Percentiles rank a stretch among this genome's conserved stretches.
Conservation (phyloP, 2,113 vertebrate species). For the Halcyon senegalensis region DNA sequence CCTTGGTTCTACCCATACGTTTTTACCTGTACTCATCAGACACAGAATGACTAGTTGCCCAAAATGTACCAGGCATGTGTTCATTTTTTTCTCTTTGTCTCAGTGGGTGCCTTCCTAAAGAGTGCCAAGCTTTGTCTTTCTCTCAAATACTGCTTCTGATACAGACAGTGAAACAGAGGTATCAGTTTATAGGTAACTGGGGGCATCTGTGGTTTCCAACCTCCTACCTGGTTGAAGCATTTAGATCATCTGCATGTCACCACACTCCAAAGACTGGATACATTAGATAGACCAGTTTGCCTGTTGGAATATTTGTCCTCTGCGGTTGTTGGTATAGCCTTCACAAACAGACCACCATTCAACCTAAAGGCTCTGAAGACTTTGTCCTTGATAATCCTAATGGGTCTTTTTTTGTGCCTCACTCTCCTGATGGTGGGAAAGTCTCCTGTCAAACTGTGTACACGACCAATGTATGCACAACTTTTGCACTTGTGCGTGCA, state of each 20-base stretch:
- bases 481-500: neutral
- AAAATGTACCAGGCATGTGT: neutral
- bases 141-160: neutral
- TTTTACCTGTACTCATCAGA: neutral
- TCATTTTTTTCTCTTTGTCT: neutral
- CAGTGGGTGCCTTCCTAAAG: neutral
- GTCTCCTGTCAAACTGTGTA: neutral
- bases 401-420: neutral
- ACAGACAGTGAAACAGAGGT: neutral
- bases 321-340: neutral
- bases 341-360: neutral
- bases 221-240: neutral
- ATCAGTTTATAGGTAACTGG: neutral
- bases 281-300: neutral
- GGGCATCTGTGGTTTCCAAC: neutral
- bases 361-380: neutral
- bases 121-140: neutral
- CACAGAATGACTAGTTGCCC: neutral
- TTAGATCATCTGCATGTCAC: too few relatives aligned
- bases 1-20: neutral
- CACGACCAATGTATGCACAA: accelerated
- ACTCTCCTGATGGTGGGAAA: neutral
- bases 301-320: neutral
- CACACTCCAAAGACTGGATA: neutral
- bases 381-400: neutral